Conservation (phyloP, 2,797 vertebrate genomes). For the Chelon labrosus region DNA sequence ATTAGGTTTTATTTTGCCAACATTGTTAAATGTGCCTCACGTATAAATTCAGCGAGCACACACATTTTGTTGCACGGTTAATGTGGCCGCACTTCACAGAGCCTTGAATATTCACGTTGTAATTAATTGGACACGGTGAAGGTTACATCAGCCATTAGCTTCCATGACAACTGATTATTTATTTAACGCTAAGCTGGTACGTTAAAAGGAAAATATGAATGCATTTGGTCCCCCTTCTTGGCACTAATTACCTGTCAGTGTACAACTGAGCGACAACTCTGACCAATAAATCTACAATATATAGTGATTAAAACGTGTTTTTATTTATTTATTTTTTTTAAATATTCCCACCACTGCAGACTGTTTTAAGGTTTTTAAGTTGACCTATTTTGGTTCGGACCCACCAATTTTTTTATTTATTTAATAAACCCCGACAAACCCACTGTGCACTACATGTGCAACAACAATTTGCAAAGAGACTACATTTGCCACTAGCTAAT, state of each 20-base stretch:
- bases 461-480: no score
- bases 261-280: neutral
- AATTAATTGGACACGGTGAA: slow-evolving; percentile 33
- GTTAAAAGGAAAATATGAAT: slow-evolving; percentile 21
- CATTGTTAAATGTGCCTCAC: slow-evolving; percentile 19
- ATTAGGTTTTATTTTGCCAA: slow-evolving; percentile 47
- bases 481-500: no score
- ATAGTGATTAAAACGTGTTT: neutral
- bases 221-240: neutral
- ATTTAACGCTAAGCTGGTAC: slow-evolving; percentile 15
- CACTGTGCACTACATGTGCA: no score
- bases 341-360: no score
- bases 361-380: no score
- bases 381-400: neutral
- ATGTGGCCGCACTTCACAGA: slow-evolving; percentile 16
- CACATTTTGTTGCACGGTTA: slow-evolving; percentile 2
- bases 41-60: neutral
- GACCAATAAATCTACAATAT: neutral
- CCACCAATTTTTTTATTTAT: no score
- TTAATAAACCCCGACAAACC: no score
- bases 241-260: neutral
- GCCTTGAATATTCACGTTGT: slow-evolving; percentile 4
- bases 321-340: no score
- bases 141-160: slow-evolving; percentile 18
- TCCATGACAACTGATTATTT: slow-evolving; percentile 24